These are phyloP conservation scores for Sericinus montela DNA, from an alignment of 2,888 invertebrate genomes.

Conservation along the genomic window DNA sequence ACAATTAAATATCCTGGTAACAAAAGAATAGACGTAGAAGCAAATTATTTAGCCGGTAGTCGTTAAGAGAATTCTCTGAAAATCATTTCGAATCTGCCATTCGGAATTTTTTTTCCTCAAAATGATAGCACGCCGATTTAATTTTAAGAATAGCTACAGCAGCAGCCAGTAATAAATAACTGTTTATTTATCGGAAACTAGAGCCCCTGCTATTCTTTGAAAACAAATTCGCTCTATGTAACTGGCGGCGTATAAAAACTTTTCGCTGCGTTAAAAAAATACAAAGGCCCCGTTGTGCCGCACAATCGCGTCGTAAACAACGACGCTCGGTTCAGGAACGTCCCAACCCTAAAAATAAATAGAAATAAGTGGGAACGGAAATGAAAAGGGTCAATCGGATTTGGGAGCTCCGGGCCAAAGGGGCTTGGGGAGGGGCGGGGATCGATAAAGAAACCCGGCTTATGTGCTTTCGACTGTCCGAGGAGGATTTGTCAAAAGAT, in stretches of 20 bases:
- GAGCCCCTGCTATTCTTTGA: background rate
- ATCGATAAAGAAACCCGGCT: background rate
- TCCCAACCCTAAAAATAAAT: slow-evolving; percentile 38
- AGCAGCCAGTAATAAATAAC: slow-evolving; percentile 7
- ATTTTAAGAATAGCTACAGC: background rate
- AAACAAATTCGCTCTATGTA: background rate
- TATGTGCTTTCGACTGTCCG: background rate
- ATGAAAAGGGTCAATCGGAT: slow-evolving; percentile 51
- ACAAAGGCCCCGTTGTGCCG: background rate
- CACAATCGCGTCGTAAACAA: background rate
- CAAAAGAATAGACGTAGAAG: too few relatives aligned
- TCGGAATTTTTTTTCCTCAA: background rate
- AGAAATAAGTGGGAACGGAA: slow-evolving; percentile 42
- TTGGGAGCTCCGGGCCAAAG: slow-evolving; percentile 28
- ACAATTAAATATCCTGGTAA: too few relatives aligned
- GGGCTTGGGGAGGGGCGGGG: slow-evolving; percentile 7
- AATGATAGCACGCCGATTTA: slow-evolving; percentile 2
- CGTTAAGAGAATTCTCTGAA: too few relatives aligned
- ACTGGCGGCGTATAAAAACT: background rate
- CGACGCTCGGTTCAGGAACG: slow-evolving; percentile 9
- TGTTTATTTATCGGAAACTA: slow-evolving; percentile 11
- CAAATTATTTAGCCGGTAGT: too few relatives aligned
- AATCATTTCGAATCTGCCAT: slow-evolving; percentile 1
- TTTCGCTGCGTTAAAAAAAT: background rate
- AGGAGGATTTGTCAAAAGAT: slow-evolving; percentile 1